Evolutionary conservation across 2,888 invertebrate species (phyloP), one percentile per base, ranked within the genome.

Genomic region (Hirudinaria manillensis): DNA sequence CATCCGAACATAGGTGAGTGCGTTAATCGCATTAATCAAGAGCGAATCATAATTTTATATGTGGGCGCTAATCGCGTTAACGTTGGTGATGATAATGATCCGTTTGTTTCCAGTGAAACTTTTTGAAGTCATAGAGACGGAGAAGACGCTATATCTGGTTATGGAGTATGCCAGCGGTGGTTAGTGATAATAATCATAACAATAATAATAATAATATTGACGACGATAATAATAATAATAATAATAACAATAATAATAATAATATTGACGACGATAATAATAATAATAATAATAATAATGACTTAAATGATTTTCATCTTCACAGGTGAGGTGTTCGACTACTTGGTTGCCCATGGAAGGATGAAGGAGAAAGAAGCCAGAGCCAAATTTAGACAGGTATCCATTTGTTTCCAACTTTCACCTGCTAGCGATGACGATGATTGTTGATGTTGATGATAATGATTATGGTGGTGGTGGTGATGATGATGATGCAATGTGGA

Each of bases 161-260:
- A 98, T 99, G 97, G 99, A 99, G 87, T 99, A 99, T 88, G 99
- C 99, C 79, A 95, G 95, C 80, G 98, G 98, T 76, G 98, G 87
- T 86, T 81, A 82, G 83, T 81, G 6, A 68, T 34, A 27, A 56
- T 56, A 13, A 24, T 56, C 4, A 56, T 27, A 13, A 56, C 6
- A 6, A 24, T n/a, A 13, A 56, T 61, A n/a, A 29, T 61, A n/a
- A 29, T 61, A n/a, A 61, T 61, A 19, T 16, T 61, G 61, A 61
- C 10, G 61, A 61, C 29, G 61, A 13, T 21, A n/a, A 29, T n/a
- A n/a, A 24, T 21, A n/a, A 24, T 1, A n/a, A 6, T 61, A n/a
- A 24, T 13, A n/a, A 24, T 13, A n/a, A 61, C 13, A 19, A 61
- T 13, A n/a, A 61, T 13, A 13, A 7, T 61, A 10, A 61, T 21